These are phyloP conservation scores for Conistra vaccinii DNA, from an alignment of 2,888 invertebrate species.

Conservation along the genomic window DNA sequence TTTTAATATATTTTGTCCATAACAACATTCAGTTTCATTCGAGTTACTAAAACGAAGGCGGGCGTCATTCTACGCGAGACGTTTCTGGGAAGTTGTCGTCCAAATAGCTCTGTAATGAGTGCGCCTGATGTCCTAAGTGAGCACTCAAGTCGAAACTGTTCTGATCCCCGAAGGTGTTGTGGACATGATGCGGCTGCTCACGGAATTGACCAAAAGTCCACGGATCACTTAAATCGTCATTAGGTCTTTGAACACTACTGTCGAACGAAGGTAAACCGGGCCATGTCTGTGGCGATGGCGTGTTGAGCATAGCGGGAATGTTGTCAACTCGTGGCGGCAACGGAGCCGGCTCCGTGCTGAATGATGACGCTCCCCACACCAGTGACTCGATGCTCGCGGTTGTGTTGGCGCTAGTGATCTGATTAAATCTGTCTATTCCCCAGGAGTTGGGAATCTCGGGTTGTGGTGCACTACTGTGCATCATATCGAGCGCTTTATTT, in stretches of 20 bases:
- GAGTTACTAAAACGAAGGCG: slow-evolving; percentile 54
- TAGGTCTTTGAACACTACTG: slow-evolving; percentile 72
- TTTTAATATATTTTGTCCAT: slow-evolving; percentile 63
- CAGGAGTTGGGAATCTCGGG: slow-evolving; percentile 80
- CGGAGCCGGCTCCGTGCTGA: slow-evolving; percentile 71
- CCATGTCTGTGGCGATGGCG: slow-evolving; percentile 84
- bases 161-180: slow-evolving; percentile 85
- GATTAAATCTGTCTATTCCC: slow-evolving; percentile 81
- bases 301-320: slow-evolving; percentile 78
- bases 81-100: slow-evolving; percentile 84
- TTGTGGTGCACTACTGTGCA: slow-evolving; percentile 74
- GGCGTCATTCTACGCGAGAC: slow-evolving; percentile 86
- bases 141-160: slow-evolving; percentile 83
- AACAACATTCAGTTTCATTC: slow-evolving; percentile 63
- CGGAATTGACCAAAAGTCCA: slow-evolving; percentile 86
- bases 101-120: slow-evolving; percentile 80
- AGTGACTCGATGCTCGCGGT: slow-evolving; percentile 80
- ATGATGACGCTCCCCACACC: slow-evolving; percentile 80
- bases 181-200: slow-evolving; percentile 83
- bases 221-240: slow-evolving; percentile 80
- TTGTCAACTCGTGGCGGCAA: slow-evolving; percentile 72
- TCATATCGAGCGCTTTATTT: slow-evolving; percentile 78
- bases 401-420: slow-evolving; percentile 70
- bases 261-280: slow-evolving; percentile 82
- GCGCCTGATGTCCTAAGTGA: slow-evolving; percentile 77